Base-by-base conservation (phyloP, 2,797 vertebrate genomes). In the Acomys russatus region DNA sequence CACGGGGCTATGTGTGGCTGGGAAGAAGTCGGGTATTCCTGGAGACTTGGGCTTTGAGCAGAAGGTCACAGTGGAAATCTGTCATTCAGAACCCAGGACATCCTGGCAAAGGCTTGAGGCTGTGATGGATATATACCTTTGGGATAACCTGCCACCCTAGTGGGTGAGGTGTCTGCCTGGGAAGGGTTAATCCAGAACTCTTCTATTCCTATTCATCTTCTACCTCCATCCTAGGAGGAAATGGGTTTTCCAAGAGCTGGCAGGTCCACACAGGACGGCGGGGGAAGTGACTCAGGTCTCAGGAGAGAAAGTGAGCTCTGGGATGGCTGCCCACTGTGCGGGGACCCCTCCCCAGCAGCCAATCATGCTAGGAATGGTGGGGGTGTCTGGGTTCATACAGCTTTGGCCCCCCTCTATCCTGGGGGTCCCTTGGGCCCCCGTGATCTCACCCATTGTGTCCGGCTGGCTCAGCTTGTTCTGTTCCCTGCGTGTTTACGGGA, bases 271-370 rank as follows among this genome's bases (percentile, higher is more conserved):
- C 0, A 49, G 96, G 54, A 63, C 78, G 91, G 91, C 87, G 78
- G 92, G 89, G 96, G 97, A 97, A 96, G 85, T 97, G 97, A 97
- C 93, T 97, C 97, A 97, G 96, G 82, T 56, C 93, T 79, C 9
- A 0, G 3, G 44, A 91, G 63, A 94, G 97, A 97, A 95, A 97
- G 97, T 97, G 96, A 94, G 71, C 38, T 22, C 2, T 0, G 30
- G 73, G 70, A 61, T 15, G 61, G 71, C 88, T 28, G 91, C 54
- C 90, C 7, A 6, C 25, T 0, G 7, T 0, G 22, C 28, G 0
- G 20, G 51, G 68, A 70, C 94, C 89, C 59, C 79, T 84, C 35
- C 51, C 33, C 0, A n/a, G 63, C 33, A 73, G 12, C 35, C 12
- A 28, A 51, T 38, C 61, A 10, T 1, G 11, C 49, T 56, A 74